These are phyloP conservation scores for Zootoca vivipara DNA, from an alignment of 2,113 vertebrate genomes.

Conservation along the genomic window DNA sequence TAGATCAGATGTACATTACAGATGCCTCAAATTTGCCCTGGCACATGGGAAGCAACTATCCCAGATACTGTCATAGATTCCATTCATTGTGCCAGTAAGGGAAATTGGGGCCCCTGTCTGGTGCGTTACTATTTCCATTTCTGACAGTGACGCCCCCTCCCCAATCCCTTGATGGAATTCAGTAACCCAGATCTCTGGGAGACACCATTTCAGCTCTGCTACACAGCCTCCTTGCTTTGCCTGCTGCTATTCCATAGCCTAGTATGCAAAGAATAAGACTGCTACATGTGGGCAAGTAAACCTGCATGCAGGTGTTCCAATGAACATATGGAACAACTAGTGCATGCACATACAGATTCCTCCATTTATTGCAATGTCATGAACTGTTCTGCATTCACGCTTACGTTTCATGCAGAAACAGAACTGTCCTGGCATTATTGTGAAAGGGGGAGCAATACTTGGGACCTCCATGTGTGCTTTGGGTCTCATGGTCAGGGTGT, in stretches of 20 bases:
- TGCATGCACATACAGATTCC: neutral
- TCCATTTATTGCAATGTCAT: neutral
- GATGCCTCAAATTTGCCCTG: constrained; percentile 7
- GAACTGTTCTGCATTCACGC: neutral
- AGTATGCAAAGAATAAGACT: neutral
- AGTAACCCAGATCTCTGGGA: neutral
- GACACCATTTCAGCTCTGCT: neutral
- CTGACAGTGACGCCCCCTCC: neutral
- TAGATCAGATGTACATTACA: constrained; percentile 10
- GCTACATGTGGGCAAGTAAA: neutral
- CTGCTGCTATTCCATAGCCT: neutral
- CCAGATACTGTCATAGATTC: constrained; percentile 11
- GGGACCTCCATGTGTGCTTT: neutral
- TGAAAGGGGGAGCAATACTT: neutral
- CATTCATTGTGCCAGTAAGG: neutral
- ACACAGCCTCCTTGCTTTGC: neutral
- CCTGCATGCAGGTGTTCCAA: neutral
- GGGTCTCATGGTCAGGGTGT: too few species aligned
- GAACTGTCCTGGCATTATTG: too few species aligned
- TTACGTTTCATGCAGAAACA: neutral
- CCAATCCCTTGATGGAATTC: neutral
- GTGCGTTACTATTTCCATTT: neutral
- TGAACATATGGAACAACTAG: neutral
- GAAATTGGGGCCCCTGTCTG: neutral
- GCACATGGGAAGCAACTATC: neutral